A percentile compares a stretch with the other conserved stretches of the same genome.
Conservation (phyloP, 2,888 invertebrate genomes). For the Galeruca laticollis region DNA sequence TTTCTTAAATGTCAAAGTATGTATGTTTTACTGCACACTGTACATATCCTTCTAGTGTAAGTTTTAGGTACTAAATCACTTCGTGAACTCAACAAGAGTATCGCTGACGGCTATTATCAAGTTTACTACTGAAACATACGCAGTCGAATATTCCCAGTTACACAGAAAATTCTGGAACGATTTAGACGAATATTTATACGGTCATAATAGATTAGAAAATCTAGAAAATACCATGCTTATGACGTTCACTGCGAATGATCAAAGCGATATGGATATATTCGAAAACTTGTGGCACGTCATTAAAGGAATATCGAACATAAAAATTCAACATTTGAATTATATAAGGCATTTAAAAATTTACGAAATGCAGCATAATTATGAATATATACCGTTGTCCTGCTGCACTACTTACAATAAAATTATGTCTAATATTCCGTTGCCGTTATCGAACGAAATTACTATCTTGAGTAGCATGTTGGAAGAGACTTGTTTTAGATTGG, state of each 20-base stretch:
- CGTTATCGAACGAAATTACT: constrained; percentile 47
- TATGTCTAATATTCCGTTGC: constrained; percentile 47
- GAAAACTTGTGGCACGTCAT: constrained; percentile 49
- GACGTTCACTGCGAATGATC: constrained; percentile 37
- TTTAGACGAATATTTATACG: constrained; percentile 42
- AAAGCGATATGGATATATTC: constrained; percentile 35
- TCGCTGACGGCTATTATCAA: constrained; percentile 49
- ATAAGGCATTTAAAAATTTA: constrained; percentile 49
- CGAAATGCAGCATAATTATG: constrained; percentile 36
- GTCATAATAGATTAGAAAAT: constrained; percentile 32
- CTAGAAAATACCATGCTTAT: constrained; percentile 54
- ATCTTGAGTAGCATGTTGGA: constrained; percentile 50
- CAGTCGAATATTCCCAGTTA: not conserved
- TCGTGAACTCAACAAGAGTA: constrained; percentile 31
- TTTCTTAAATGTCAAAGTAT: constrained; percentile 45
- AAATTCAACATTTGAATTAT: constrained; percentile 54
- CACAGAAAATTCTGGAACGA: constrained; percentile 41
- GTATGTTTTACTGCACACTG: too few species aligned
- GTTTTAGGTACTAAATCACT: not conserved
- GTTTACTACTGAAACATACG: constrained; percentile 6
- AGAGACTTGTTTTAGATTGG: constrained; percentile 46
- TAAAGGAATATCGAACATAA: constrained; percentile 52
- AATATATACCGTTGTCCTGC: constrained; percentile 42
- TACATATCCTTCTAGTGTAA: not conserved
- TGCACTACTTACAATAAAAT: constrained; percentile 49